Percentiles rank a stretch among this genome's conserved stretches.
These are phyloP conservation scores for Tricholaema leucomelas DNA, from an alignment of 2,113 vertebrate genomes.

Conservation along the genomic window DNA sequence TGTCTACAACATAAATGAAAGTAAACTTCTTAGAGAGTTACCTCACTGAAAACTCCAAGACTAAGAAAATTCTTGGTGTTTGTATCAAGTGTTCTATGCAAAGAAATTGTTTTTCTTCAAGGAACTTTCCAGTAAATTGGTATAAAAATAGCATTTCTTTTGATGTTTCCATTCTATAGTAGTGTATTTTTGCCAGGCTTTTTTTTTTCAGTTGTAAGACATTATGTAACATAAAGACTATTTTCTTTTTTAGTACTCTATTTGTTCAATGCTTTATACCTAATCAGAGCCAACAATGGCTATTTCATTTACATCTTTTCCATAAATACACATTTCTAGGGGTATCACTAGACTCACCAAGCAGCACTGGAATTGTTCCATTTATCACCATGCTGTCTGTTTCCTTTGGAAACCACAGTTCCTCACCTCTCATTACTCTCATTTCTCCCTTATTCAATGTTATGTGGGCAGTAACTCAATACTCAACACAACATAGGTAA, in stretches of 20 bases:
- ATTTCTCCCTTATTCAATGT: not conserved
- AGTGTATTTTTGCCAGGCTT: not conserved
- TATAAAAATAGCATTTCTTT: constrained; percentile 30
- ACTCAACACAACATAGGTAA: not conserved
- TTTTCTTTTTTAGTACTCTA: not conserved
- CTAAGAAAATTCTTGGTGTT: constrained; percentile 38
- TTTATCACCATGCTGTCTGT: not conserved
- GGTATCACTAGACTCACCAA: not conserved
- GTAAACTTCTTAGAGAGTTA: constrained; percentile 31
- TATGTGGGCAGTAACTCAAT: not conserved
- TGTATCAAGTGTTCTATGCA: not conserved
- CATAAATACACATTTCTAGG: not conserved
- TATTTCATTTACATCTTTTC: not conserved
- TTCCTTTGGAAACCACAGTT: not conserved
- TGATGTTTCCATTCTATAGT: constrained; percentile 21
- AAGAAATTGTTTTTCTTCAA: constrained; percentile 43
- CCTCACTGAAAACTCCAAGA: constrained; percentile 33
- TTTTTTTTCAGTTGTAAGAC: not conserved
- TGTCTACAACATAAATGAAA: constrained; percentile 12
- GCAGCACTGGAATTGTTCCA: not conserved
- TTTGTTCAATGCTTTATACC: not conserved
- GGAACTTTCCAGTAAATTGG: constrained; percentile 11
- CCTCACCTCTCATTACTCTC: not conserved
- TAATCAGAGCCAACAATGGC: not conserved
- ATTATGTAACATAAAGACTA: constrained; percentile 30